phyloP scores from a whole-genome alignment of 1,140 invertebrate species.

The Procambarus clarkii region DNA sequence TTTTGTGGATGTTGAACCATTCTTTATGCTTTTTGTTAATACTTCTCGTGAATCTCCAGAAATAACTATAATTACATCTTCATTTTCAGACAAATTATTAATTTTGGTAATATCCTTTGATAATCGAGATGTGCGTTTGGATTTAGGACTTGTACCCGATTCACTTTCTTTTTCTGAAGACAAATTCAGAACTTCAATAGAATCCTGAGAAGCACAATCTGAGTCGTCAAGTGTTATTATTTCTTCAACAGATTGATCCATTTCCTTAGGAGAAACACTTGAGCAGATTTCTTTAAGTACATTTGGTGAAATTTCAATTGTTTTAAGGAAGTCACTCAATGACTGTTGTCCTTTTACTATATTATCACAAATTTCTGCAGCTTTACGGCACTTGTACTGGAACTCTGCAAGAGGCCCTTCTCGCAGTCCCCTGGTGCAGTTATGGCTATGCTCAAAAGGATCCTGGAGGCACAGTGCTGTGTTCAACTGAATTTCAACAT shows the following conservation, averaged over 20 bases:
- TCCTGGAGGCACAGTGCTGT: constrained; percentile 80
- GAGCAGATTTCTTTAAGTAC: constrained; percentile 8
- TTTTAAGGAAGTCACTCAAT: constrained; percentile 40
- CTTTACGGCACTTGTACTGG: constrained; percentile 48
- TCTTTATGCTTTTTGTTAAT: background rate
- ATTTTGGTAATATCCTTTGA: background rate
- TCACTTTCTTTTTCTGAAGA: background rate
- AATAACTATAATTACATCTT: constrained; percentile 5
- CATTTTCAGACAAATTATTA: background rate
- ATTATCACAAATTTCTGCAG: constrained; percentile 34
- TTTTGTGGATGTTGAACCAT: background rate
- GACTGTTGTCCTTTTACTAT: constrained; percentile 32
- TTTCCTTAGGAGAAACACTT: background rate
- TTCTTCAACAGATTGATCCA: constrained; percentile 23
- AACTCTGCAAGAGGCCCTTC: constrained; percentile 46
- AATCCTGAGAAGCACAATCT: constrained; percentile 35
- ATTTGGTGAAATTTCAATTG: constrained; percentile 48
- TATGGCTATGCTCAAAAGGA: constrained; percentile 80
- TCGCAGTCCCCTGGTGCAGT: constrained; percentile 75
- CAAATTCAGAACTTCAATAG: constrained; percentile 4
- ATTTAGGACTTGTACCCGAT: background rate
- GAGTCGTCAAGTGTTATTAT: constrained; percentile 61
- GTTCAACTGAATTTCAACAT: constrained; percentile 74
- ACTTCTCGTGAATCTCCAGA: background rate
- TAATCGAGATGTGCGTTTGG: background rate